Evolutionary conservation across 2,888 invertebrate species (phyloP).

Genomic region (Chymomyza fuscimana): DNA sequence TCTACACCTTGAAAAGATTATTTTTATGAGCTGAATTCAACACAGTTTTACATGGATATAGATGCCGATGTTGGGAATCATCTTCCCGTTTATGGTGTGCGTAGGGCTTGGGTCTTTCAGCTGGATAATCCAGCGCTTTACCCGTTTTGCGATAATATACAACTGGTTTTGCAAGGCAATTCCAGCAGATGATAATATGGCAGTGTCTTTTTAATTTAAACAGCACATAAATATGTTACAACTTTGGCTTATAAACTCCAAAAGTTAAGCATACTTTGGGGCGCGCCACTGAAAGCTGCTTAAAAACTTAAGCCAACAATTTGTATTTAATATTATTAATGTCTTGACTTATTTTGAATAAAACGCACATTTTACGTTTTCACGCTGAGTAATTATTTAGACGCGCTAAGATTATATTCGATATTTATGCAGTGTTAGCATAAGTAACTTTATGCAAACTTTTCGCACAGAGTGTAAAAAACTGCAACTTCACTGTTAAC

Average conservation of each 20-base stretch:
- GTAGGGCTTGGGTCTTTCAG: no score
- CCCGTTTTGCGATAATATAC: no score
- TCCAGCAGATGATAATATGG: no score
- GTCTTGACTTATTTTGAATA: neutral
- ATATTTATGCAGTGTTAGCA: constrained; percentile 11
- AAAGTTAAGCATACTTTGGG: constrained; percentile 31
- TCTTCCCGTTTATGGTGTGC: no score
- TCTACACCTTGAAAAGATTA: no score
- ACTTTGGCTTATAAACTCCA: neutral
- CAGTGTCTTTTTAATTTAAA: neutral
- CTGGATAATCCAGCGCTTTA: no score
- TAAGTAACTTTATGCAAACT: constrained; percentile 6
- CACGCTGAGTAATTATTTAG: constrained; percentile 6
- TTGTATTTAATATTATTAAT: constrained; percentile 8
- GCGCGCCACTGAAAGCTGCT: constrained; percentile 8
- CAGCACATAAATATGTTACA: neutral
- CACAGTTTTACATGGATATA: no score
- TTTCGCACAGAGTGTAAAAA: constrained; percentile 21
- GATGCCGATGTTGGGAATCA: no score
- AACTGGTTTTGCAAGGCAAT: no score
- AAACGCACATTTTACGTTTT: constrained; percentile 24
- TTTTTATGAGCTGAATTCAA: no score
- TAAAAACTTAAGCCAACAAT: neutral
- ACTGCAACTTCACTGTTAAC: neutral
- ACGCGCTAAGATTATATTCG: neutral